Percentiles rank a stretch among this genome's conserved stretches.
These are phyloP conservation scores for Harpegnathos saltator DNA, from an alignment of 1,140 invertebrate species.

Conservation along the genomic window DNA sequence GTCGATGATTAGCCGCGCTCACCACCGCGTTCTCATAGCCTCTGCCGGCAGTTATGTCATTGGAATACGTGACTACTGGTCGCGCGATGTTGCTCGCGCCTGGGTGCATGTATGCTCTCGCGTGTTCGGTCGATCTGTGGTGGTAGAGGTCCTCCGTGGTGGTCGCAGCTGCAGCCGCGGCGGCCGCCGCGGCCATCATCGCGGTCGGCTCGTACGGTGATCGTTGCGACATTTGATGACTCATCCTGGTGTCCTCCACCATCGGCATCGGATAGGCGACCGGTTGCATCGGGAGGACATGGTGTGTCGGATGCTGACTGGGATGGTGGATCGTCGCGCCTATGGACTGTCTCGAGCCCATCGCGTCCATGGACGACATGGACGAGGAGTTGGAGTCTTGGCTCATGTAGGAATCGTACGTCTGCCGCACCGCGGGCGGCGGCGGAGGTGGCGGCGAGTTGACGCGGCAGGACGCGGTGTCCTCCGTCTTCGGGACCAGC, in stretches of 20 bases:
- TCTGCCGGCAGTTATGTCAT: constrained; percentile 85
- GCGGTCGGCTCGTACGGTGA: constrained; percentile 88
- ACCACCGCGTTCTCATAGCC: constrained; percentile 87
- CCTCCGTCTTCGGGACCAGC: constrained; percentile 89
- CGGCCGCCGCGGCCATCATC: constrained; percentile 84
- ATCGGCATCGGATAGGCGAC: constrained; percentile 84
- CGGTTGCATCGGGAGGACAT: constrained; percentile 83
- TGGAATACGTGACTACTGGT: constrained; percentile 88
- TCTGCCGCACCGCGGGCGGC: constrained; percentile 82
- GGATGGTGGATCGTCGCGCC: constrained; percentile 83
- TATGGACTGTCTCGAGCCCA: constrained; percentile 85
- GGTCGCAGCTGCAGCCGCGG: constrained; percentile 79
- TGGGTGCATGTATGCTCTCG: constrained; percentile 83
- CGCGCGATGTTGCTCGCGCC: constrained; percentile 85
- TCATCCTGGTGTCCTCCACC: constrained; percentile 85
- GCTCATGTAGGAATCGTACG: constrained; percentile 88
- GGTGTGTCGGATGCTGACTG: constrained; percentile 82
- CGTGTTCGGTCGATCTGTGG: constrained; percentile 81
- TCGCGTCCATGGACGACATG: constrained; percentile 90
- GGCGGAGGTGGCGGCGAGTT: constrained; percentile 85
- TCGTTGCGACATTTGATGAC: constrained; percentile 87
- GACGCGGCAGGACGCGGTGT: constrained; percentile 82
- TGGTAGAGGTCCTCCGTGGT: constrained; percentile 83
- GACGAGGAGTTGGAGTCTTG: constrained; percentile 91
- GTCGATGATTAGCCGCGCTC: constrained; percentile 87